phyloP scores from a whole-genome alignment of 1,140 invertebrate genomes.

The Cyrtorhinus lividipennis region DNA sequence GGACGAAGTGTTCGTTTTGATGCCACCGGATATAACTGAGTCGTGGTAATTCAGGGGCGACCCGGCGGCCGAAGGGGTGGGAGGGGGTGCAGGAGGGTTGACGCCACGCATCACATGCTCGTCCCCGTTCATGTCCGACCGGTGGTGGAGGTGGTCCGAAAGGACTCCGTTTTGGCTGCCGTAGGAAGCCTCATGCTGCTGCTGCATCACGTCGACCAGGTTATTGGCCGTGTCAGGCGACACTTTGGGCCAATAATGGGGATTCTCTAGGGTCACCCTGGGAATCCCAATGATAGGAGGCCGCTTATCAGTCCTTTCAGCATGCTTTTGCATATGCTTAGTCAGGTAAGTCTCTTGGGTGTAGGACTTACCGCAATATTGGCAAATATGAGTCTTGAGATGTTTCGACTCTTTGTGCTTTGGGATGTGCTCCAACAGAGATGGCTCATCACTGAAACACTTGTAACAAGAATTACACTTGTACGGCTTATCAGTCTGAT shows the following conservation, averaged over 20 bases:
- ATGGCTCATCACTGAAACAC: slow-evolving; percentile 91
- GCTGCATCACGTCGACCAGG: slow-evolving; percentile 31
- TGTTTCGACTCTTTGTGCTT: slow-evolving; percentile 99
- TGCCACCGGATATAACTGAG: slow-evolving; percentile 26
- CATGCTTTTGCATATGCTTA: slow-evolving; percentile 98
- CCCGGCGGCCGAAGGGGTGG: slow-evolving; percentile 30
- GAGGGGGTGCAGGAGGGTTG: slow-evolving; percentile 31
- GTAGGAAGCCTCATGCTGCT: slow-evolving; percentile 34
- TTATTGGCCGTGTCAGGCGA: slow-evolving; percentile 35
- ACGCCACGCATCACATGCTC: slow-evolving; percentile 34
- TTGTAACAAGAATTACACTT: slow-evolving; percentile 98
- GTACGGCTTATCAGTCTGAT: slow-evolving; percentile 95
- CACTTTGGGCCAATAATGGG: slow-evolving; percentile 34
- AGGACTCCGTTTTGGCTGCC: slow-evolving; percentile 26
- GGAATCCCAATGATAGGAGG: slow-evolving; percentile 51
- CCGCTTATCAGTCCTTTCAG: slow-evolving; percentile 76
- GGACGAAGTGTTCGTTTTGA: slow-evolving; percentile 34
- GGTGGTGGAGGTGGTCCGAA: slow-evolving; percentile 27
- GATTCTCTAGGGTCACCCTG: slow-evolving; percentile 24
- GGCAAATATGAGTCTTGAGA: slow-evolving; percentile 97
- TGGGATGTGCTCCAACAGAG: slow-evolving; percentile 90
- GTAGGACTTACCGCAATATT: slow-evolving; percentile 98
- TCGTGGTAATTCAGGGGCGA: slow-evolving; percentile 32
- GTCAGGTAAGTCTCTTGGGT: slow-evolving; percentile 97
- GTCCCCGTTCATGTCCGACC: slow-evolving; percentile 27